phyloP scores from a whole-genome alignment of 2,113 vertebrate genomes.

The Salminus brasiliensis region DNA sequence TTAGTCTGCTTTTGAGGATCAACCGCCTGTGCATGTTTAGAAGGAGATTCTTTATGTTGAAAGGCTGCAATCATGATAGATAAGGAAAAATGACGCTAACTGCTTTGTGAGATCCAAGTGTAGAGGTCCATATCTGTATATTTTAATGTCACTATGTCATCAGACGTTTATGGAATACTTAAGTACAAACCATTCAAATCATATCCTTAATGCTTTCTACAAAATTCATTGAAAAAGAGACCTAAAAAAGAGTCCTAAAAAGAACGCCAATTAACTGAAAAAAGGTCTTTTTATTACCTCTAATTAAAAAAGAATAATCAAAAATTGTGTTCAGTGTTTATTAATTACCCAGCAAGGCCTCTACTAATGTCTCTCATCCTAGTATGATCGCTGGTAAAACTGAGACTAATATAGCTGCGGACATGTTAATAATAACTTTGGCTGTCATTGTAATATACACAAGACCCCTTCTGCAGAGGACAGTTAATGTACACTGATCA shows the following conservation, averaged over 20 bases:
- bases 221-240: background rate
- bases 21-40: constrained; percentile 35
- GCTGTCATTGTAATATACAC: constrained; percentile 55
- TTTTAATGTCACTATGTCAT: constrained; percentile 14
- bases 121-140: background rate
- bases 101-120: background rate
- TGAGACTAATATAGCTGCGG: background rate
- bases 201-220: background rate
- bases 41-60: constrained; percentile 45
- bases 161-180: constrained; percentile 3
- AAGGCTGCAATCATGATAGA: constrained; percentile 29
- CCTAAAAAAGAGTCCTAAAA: too few relatives aligned
- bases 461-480: constrained; percentile 41
- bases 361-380: background rate
- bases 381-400: background rate
- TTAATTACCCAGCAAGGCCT: background rate
- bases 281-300: background rate
- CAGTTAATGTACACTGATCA: constrained; percentile 57
- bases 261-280: background rate
- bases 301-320: background rate
- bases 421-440: constrained; percentile 52
- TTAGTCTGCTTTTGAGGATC: constrained; percentile 53
- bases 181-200: background rate
- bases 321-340: background rate
- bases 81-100: constrained; percentile 34